These are phyloP conservation scores for Ceyx cyanopectus DNA, from an alignment of 2,113 vertebrate genomes.

Conservation along the genomic window DNA sequence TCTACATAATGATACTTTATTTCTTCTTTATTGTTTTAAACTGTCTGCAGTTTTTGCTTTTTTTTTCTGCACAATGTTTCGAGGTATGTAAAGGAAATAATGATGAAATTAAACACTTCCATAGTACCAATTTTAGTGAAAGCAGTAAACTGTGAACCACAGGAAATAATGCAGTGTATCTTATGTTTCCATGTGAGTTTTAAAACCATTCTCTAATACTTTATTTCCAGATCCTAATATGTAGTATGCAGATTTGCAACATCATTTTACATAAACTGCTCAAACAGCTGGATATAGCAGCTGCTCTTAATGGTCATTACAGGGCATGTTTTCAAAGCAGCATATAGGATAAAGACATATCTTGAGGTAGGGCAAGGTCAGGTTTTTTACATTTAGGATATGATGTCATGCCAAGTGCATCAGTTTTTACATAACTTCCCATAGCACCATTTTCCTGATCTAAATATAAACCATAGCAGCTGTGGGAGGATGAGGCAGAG, in stretches of 20 bases:
- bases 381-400: not conserved
- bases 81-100: not conserved
- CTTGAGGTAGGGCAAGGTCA: not conserved
- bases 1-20: not conserved
- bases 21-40: not conserved
- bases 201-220: not conserved
- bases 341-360: not conserved
- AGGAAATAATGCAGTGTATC: not conserved
- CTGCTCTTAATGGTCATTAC: not conserved
- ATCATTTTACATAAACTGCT: not conserved
- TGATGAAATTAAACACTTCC: not conserved
- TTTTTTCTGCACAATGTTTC: not conserved
- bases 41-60: not conserved
- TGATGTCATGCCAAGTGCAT: not conserved
- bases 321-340: not conserved
- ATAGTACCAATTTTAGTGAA: not conserved
- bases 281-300: slow-evolving; percentile 3
- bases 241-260: not conserved
- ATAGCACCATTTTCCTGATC: not conserved
- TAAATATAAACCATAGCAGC: not conserved
- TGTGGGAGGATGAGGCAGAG: not conserved
- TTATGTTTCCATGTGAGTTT: not conserved
- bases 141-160: not conserved
- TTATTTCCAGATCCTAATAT: not conserved
- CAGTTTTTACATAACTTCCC: no score